Base-by-base conservation (phyloP, 2,797 vertebrate species). In the Leptatherina wallacei region DNA sequence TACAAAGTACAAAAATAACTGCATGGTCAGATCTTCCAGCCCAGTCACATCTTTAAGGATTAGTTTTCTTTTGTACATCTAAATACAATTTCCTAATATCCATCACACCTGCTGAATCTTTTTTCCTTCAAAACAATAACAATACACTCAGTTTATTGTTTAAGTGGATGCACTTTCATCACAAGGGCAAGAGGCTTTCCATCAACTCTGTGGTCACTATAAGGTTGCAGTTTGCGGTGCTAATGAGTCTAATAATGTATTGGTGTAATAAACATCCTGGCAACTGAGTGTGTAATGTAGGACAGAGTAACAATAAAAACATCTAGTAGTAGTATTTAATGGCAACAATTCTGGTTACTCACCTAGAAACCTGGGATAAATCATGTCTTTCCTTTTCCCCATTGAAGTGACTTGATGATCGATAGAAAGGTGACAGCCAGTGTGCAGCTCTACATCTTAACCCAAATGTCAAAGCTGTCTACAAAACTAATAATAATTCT, bases 371-470 rank as follows among this genome's bases (percentile, higher is more conserved):
- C 93, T 93, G 78, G 93, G 91, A 57, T 93, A 92, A 65, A 94
- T 93, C 92, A 95, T 93, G 65, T 95, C 95, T 87, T 95, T 95
- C 68, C 92, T 94, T 87, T 95, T 95, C 71, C 94, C 95, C 95
- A 95, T 95, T 86, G 82, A 83, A 78, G 16, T 22, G 20, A 22
- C n/a, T n/a, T 20, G 8, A 8, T 22, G 47, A 49, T 49, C 73
- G 29, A 49, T 32, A 22, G 24, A 20, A 35, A 61, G 62, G 30
- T 38, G 24, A 29, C 24, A 49, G 62, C 3, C 20, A 1, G 30
- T 35, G 5, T 54, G 54, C 70, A 56, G 69, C 42, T 61, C 69
- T 88, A 88, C 91, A 90, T 90, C 29, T 35, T 71, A 69, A 38
- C 71, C 56, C 4, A 63, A 32, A 54, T 9, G 20, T 56, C 49